Conservation (phyloP, 2,797 vertebrate genomes). For the Myotis planiceps region DNA sequence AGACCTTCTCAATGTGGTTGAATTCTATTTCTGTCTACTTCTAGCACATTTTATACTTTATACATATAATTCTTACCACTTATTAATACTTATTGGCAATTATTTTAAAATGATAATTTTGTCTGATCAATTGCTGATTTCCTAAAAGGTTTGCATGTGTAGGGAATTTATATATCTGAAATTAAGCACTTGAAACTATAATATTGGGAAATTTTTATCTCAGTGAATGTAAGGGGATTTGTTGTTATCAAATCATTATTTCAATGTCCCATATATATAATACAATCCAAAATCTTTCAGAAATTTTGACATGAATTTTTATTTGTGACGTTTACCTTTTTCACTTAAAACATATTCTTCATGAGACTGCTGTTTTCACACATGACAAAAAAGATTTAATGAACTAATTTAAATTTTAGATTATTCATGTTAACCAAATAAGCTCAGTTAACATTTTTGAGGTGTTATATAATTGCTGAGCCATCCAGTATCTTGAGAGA, state of each 20-base stretch:
- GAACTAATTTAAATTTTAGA: slow-evolving; percentile 54
- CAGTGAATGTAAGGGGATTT: neutral
- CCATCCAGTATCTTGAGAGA: neutral
- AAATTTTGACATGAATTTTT: slow-evolving; percentile 47
- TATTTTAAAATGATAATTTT: slow-evolving; percentile 6
- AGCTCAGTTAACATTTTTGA: neutral
- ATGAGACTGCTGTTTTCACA: slow-evolving; percentile 14
- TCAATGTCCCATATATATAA: neutral
- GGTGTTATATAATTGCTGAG: neutral
- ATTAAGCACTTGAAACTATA: slow-evolving; percentile 15
- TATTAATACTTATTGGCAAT: neutral
- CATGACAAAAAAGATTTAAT: slow-evolving; percentile 35
- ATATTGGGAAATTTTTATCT: neutral
- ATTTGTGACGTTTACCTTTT: slow-evolving; percentile 53
- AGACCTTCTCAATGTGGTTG: neutral
- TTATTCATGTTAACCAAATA: slow-evolving; percentile 8
- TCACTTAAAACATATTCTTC: neutral
- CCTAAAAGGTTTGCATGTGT: neutral
- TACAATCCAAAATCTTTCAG: neutral
- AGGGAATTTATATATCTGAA: neutral
- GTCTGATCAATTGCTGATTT: neutral
- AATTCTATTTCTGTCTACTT: neutral
- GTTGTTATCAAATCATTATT: neutral
- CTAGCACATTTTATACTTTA: neutral
- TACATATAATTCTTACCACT: neutral